phyloP scores from a whole-genome alignment of 1,140 invertebrate genomes.

The Manduca sexta region DNA sequence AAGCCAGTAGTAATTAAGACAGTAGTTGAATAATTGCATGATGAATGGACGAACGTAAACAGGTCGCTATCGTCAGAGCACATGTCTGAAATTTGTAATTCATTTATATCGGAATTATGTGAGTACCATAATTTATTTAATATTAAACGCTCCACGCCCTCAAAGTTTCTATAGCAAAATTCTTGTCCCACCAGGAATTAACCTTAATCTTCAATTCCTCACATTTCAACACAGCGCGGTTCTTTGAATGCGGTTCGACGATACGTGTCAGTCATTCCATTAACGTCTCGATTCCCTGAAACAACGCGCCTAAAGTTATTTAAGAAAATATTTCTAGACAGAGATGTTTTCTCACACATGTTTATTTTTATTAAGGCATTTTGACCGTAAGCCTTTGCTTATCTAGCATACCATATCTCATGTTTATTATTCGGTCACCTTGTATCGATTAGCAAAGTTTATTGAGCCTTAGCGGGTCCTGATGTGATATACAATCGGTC shows the following conservation, averaged over 20 bases:
- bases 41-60: no score
- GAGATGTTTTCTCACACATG: slow-evolving; percentile 41
- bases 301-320: slow-evolving; percentile 42
- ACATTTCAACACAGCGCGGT: slow-evolving; percentile 48
- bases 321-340: slow-evolving; percentile 53
- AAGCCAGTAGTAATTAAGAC: no score
- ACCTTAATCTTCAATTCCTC: slow-evolving; percentile 30
- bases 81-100: no score
- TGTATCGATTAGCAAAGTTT: background rate
- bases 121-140: no score
- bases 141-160: no score
- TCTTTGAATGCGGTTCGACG: slow-evolving; percentile 47
- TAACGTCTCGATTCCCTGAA: slow-evolving; percentile 62
- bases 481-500: slow-evolving; percentile 51
- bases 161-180: no score
- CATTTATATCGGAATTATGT: no score
- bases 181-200: slow-evolving; percentile 1
- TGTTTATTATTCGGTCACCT: no score
- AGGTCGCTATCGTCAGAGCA: no score
- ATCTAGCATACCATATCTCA: no score
- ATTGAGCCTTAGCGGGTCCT: background rate
- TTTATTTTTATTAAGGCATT: slow-evolving; percentile 9
- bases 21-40: no score
- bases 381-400: no score
- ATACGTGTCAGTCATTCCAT: slow-evolving; percentile 67